Conservation (phyloP, 2,113 vertebrate species). For the Xyrauchen texanus region DNA sequence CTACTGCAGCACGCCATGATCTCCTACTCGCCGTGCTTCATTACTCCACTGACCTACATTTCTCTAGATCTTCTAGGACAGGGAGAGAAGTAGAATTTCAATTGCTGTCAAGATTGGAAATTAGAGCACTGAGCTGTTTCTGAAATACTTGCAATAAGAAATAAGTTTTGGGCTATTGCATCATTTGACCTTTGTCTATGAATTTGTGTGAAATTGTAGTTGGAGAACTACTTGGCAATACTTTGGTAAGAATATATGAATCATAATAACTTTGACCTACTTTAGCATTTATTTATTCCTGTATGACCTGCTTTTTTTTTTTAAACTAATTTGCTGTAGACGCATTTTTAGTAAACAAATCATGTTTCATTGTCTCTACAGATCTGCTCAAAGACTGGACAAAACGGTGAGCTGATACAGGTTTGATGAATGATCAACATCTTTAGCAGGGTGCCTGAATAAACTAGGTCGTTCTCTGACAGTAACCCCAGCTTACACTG, state of each 20-base stretch:
- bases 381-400: slow-evolving; percentile 53
- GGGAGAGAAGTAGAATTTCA: background rate
- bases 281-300: background rate
- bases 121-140: background rate
- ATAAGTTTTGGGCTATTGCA: background rate
- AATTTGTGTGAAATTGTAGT: background rate
- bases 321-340: background rate
- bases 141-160: background rate
- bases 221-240: too few species aligned
- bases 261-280: background rate
- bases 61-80: slow-evolving; percentile 23
- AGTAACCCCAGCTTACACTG: too few species aligned
- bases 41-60: slow-evolving; percentile 51
- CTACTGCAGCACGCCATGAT: slow-evolving; percentile 54
- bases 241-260: too few species aligned
- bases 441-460: slow-evolving; percentile 47
- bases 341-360: slow-evolving; percentile 34
- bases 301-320: background rate
- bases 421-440: slow-evolving; percentile 63
- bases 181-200: slow-evolving; percentile 9
- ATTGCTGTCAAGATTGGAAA: background rate
- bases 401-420: slow-evolving; percentile 50
- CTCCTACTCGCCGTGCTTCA: background rate
- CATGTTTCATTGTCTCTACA: slow-evolving; percentile 57
- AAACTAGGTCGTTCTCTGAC: slow-evolving; percentile 31